Conservation (phyloP, 2,113 vertebrate genomes). For the Pycnonotus jocosus region DNA sequence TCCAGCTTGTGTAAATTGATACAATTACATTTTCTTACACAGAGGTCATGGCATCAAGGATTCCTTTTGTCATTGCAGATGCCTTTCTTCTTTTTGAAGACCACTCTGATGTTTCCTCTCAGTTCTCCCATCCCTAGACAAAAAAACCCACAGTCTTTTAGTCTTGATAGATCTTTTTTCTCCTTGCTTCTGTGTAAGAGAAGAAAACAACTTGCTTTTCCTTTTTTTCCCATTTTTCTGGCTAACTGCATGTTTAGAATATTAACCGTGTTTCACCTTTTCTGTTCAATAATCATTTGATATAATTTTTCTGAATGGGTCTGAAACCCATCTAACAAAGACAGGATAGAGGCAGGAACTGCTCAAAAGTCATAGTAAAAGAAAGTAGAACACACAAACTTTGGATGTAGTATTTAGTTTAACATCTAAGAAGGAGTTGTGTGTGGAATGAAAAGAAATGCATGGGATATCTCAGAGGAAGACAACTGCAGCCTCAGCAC, state of each 20-base stretch:
- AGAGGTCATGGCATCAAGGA: neutral
- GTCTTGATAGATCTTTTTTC: neutral
- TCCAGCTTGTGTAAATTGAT: neutral
- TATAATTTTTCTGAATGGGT: neutral
- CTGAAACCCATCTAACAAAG: neutral
- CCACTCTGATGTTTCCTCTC: neutral
- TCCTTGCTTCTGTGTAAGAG: neutral
- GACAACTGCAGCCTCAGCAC: neutral
- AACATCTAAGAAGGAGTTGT: neutral
- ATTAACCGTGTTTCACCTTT: neutral
- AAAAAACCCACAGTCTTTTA: neutral
- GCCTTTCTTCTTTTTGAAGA: constrained; percentile 17
- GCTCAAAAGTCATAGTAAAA: neutral
- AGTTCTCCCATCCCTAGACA: neutral
- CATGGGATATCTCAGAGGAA: neutral
- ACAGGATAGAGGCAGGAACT: neutral
- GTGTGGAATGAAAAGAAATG: neutral
- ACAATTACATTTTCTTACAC: neutral
- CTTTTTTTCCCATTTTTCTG: neutral
- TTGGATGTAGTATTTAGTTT: neutral
- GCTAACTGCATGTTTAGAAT: neutral
- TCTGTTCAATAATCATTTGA: neutral
- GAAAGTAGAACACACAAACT: neutral
- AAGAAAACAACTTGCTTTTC: neutral
- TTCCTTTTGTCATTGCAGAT: neutral